Evolutionary conservation across 2,888 invertebrate species (phyloP).

Genomic region (Amphipoea lucens): DNA sequence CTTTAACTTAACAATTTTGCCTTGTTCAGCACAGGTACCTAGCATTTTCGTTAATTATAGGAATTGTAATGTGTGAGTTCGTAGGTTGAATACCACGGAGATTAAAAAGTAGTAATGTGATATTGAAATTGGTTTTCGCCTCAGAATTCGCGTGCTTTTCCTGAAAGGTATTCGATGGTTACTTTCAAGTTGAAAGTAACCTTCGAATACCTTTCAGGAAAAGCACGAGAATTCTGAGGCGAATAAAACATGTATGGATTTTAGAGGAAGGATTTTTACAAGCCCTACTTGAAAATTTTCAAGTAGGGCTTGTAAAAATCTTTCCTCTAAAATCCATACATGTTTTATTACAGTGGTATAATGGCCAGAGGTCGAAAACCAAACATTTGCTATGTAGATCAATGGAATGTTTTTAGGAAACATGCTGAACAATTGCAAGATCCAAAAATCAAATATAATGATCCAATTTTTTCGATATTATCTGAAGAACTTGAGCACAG

Average conservation of each 20-base stretch:
- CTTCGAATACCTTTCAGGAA: no score
- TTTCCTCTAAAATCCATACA: neutral
- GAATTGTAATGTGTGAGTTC: neutral
- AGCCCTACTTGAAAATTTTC: no score
- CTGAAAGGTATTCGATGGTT: neutral
- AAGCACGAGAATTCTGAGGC: no score
- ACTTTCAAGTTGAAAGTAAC: conserved; percentile 5
- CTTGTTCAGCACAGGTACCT: no score
- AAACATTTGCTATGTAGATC: neutral
- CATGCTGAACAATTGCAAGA: conserved; percentile 15
- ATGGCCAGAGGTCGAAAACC: conserved; percentile 7
- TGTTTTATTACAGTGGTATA: conserved; percentile 1
- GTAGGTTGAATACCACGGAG: neutral
- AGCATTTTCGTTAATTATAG: no score
- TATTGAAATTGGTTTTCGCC: neutral
- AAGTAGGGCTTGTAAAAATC: neutral
- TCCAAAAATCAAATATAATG: conserved; percentile 4
- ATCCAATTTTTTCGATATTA: conserved; percentile 3
- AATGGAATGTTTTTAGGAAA: conserved; percentile 9
- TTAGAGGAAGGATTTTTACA: no score
- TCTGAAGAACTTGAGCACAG: conserved; percentile 11
- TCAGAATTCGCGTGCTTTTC: neutral
- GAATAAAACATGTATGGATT: no score
- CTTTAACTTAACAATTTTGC: no score
- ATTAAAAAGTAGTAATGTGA: neutral